Percentiles rank a stretch among this genome's conserved stretches.
phyloP scores from a whole-genome alignment of 2,888 invertebrate genomes.

The Priocnemis perturbator region DNA sequence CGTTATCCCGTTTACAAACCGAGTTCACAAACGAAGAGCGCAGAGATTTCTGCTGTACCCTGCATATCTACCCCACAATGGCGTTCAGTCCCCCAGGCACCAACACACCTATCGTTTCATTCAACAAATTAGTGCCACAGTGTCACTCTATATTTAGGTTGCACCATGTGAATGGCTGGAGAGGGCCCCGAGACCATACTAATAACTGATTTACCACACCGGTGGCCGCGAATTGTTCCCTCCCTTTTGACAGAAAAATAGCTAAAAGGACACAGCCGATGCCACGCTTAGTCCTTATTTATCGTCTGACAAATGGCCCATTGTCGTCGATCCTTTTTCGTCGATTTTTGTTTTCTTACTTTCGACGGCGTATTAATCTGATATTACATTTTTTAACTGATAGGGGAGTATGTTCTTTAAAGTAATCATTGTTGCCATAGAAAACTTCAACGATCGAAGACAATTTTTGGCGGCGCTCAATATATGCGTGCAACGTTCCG shows the following conservation, averaged over 20 bases:
- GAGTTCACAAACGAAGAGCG: conserved; percentile 46
- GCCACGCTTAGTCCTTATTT: conserved; percentile 34
- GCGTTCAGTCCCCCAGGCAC: conserved; percentile 64
- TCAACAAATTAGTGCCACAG: conserved; percentile 73
- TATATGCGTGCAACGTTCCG: too few species aligned
- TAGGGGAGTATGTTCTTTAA: too few species aligned
- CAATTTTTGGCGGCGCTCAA: too few species aligned
- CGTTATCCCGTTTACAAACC: conserved; percentile 42
- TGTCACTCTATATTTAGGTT: conserved; percentile 73
- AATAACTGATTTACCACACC: conserved; percentile 47
- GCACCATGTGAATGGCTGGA: conserved; percentile 45
- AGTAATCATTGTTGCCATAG: too few species aligned
- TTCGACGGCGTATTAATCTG: too few species aligned
- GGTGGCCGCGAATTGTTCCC: conserved; percentile 44
- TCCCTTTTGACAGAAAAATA: conserved; percentile 32
- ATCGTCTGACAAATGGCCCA: too few species aligned
- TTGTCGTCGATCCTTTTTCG: too few species aligned
- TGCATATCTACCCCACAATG: conserved; percentile 61
- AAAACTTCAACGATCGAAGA: too few species aligned
- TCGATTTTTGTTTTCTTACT: too few species aligned
- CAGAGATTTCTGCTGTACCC: conserved; percentile 62
- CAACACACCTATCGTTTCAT: conserved; percentile 70
- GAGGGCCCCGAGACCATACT: conserved; percentile 38
- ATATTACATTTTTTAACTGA: too few species aligned
- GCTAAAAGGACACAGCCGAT: conserved; percentile 21